Base-by-base conservation (phyloP, 2,113 vertebrate species). In the Phasianus colchicus region DNA sequence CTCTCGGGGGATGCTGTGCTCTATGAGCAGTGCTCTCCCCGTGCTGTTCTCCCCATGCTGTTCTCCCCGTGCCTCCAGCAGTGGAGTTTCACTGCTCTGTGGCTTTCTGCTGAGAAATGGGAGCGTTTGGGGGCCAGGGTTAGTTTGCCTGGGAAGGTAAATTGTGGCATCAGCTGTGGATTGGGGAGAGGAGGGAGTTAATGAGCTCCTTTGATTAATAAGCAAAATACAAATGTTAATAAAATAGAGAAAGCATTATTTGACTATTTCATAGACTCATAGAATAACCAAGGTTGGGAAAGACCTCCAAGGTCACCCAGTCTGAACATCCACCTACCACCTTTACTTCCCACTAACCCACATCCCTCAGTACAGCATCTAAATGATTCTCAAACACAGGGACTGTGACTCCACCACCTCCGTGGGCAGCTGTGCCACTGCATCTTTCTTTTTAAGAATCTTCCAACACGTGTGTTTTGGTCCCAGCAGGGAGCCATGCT, bases 231-330 rank as follows among this genome's bases (percentile, higher is more conserved):
- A 54, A 24, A n/a, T 42, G 76, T 73, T 50, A 76, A 25, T 79
- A 0, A 7, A 82, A 40, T 69, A 54, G 12, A 7, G 38, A 64
- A 38, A 20, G 13, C 17, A 0, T 9, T 0, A 7, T 85, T 82
- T 78, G 10, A 42, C 73, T 48, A 12, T 61, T 40, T 45, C 16
- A 5, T 34, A 20, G 45, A 20, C 18, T 47, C 45, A 47, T 50
- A 25, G 48, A 50, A 50, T 50, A 6, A 50, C 24, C 48, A 50
- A 8, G 7, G 12, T 50, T 50, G 48, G 48, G 24, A 50, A 25
- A 50, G 48, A 25, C 48, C 48, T 50, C 48, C 13, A 8, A 25
- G 24, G 48, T 50, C 48, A 25, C 24, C 52, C 52, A 17, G 16
- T 54, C 52, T 27, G 5, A 29, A 15, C 52, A 54, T 29, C 52